Base-by-base conservation (phyloP, 2,797 vertebrate genomes). In the Enteromius mattozi region DNA sequence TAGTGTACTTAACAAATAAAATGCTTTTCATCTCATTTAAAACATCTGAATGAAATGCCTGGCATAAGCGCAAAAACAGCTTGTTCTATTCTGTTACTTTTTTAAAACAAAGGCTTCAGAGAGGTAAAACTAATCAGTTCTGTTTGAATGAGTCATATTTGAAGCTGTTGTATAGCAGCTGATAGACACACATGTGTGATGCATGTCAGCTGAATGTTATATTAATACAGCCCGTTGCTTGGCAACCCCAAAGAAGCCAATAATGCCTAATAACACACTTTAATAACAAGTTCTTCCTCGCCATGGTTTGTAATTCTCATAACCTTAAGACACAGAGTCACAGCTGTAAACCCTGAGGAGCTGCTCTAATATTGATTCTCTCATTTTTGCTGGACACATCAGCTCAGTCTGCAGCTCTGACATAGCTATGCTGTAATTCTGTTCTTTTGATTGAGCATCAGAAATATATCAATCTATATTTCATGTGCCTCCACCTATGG, bases 311-410 rank as follows among this genome's bases (percentile, higher is more conserved):
- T 83, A 69, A 68, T 69, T 68, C 61, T 77, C 42, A 82, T 82
- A 76, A 76, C 81, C 59, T 76, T 35, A 76, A 82, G 81, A 51
- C 42, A 75, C 59, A 61, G 40, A 72, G 27, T n/a, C 37, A 63
- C 69, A 74, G 40, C 40, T 82, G 56, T 66, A 40, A 61, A 49
- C 61, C 72, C 72, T 30, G 47, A 83, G 45, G 47, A 56, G 17
- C 35, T 77, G 16, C 47, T 77, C 81, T 42, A 33, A 77, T 66
- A 77, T 77, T 68, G 72, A 83, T 69, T 77, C 14, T 83, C 63
- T 69, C 35, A 42, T 42, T 77, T 3, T 24, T 69, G 6, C 24
- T 45, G 47, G 47, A 77, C 35, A 33, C 47, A n/a, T 51, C 3
- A 54, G 61, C 81, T 82, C 4, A 49, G 56, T 47, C 80, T 51